phyloP scores from a whole-genome alignment of 2,797 vertebrate species.

The Smutsia temminckii region DNA sequence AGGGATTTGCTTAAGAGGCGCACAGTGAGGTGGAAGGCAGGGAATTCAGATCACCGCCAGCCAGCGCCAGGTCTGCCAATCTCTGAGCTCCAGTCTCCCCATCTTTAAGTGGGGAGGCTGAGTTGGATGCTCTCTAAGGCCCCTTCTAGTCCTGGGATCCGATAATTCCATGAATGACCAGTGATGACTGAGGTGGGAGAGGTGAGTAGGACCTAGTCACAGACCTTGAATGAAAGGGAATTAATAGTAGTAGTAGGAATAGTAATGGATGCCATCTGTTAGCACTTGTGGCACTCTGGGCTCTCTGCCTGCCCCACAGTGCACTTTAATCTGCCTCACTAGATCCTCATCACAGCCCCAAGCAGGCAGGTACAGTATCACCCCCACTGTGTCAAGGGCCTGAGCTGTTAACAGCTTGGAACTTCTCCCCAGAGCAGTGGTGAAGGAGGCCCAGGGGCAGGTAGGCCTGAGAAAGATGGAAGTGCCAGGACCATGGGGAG shows the following conservation, averaged over 20 bases:
- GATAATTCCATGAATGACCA: neutral
- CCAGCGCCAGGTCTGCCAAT: neutral
- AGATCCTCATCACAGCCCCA: neutral
- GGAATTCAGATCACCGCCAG: neutral
- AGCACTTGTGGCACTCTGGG: neutral
- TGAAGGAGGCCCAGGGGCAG: neutral
- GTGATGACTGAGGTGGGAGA: neutral
- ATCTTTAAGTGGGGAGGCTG: slow-evolving; percentile 2
- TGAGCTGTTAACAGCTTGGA: neutral
- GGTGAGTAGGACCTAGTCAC: neutral
- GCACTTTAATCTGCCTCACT: neutral
- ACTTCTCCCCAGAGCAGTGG: neutral
- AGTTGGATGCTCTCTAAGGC: neutral
- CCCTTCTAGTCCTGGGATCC: neutral
- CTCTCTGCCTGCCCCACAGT: neutral
- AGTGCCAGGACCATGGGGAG: neutral
- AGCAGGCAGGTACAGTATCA: neutral
- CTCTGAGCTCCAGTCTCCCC: neutral
- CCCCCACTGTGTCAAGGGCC: neutral
- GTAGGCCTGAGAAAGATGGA: neutral
- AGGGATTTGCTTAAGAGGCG: neutral
- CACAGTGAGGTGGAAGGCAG: neutral
- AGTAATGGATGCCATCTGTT: neutral
- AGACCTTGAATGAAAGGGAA: neutral
- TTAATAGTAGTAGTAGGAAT: neutral